phyloP scores from a whole-genome alignment of 2,888 invertebrate genomes.

The Mythimna albipuncta region DNA sequence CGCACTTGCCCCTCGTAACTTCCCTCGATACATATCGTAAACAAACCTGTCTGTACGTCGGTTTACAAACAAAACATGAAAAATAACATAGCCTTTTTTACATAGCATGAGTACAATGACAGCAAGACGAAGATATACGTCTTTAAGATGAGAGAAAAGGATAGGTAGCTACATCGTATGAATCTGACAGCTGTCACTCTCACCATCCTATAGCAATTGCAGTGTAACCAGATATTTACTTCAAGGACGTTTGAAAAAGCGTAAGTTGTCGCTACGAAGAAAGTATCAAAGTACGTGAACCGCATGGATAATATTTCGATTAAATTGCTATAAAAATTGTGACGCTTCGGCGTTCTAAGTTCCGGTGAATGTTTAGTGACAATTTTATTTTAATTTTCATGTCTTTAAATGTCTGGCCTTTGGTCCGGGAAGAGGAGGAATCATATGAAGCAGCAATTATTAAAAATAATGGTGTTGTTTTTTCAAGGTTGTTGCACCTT shows the following conservation, averaged over 20 bases:
- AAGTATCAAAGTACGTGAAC: neutral
- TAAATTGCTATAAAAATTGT: conserved; percentile 1
- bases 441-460: neutral
- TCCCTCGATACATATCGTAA: conserved; percentile 37
- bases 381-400: conserved; percentile 37
- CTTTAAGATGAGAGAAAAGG: too few species aligned
- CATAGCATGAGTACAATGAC: too few species aligned
- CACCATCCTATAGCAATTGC: too few species aligned
- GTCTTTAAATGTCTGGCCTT: conserved; percentile 28
- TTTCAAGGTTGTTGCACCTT: too few species aligned
- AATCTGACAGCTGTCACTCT: too few species aligned
- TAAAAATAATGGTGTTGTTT: too few species aligned
- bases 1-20: conserved; percentile 46
- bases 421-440: conserved; percentile 32
- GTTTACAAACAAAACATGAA: conserved; percentile 18
- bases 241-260: conserved; percentile 16
- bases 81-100: neutral
- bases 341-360: conserved; percentile 3
- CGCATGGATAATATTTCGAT: neutral
- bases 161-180: too few species aligned
- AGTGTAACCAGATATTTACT: neutral
- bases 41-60: conserved; percentile 32
- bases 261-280: neutral
- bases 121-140: too few species aligned
- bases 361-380: conserved; percentile 34